Percentiles rank a stretch among this genome's conserved stretches.
Evolutionary conservation across 2,113 vertebrate species (phyloP).

Genomic region (Thymallus thymallus): DNA sequence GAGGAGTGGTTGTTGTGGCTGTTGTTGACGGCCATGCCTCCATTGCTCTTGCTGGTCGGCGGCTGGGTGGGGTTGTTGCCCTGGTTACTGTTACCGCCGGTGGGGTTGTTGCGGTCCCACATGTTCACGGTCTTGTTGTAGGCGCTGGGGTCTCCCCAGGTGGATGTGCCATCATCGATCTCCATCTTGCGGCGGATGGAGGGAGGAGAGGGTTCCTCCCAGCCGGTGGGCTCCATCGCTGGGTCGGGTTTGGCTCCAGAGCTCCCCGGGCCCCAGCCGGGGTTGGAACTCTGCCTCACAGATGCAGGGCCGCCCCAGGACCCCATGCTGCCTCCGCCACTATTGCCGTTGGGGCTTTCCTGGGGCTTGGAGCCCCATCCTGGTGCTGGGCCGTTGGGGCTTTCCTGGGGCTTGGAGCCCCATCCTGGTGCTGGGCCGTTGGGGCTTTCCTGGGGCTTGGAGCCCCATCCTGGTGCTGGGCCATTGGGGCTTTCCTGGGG

Average conservation of each 20-base stretch:
- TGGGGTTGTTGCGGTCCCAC: slow-evolving; percentile 95
- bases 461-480: too few relatives aligned
- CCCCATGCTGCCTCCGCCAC: slow-evolving; percentile 72
- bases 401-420: too few relatives aligned
- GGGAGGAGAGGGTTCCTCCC: slow-evolving; percentile 95
- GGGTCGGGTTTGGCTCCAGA: slow-evolving; percentile 81
- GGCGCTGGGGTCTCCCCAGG: slow-evolving; percentile 92
- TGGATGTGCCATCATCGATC: slow-evolving; percentile 97
- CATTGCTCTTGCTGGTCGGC: slow-evolving; percentile 77
- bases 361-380: too few relatives aligned
- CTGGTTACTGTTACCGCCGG: slow-evolving; percentile 68
- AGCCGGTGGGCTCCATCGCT: slow-evolving; percentile 86
- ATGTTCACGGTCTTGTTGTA: slow-evolving; percentile 93
- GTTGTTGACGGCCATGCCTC: slow-evolving; percentile 42
- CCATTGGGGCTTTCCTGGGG: too few relatives aligned
- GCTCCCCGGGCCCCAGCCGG: slow-evolving; percentile 60
- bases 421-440: too few relatives aligned
- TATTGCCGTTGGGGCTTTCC: slow-evolving; percentile 47
- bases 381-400: too few relatives aligned
- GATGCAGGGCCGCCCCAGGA: slow-evolving; percentile 92
- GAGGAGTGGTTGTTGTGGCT: slow-evolving; percentile 75
- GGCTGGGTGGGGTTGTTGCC: slow-evolving; percentile 77
- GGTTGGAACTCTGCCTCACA: slow-evolving; percentile 86
- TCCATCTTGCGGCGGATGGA: slow-evolving; percentile 98
- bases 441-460: too few relatives aligned